Evolutionary conservation across 2,888 invertebrate species (phyloP), one percentile per base, ranked within the genome.

Genomic region (Habrosyne pyritoides): DNA sequence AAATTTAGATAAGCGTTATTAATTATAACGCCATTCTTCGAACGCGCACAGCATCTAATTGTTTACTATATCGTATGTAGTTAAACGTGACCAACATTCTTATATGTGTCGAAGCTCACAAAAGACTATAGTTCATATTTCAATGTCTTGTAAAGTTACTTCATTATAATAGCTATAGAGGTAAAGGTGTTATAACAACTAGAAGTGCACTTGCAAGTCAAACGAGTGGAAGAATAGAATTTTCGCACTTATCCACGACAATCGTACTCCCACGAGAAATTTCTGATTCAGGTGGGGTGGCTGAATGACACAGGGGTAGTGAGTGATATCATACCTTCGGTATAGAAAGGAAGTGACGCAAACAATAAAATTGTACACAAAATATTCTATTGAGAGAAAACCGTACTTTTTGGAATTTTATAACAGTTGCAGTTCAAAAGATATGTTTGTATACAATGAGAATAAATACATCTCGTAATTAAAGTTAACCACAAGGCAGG

Each of bases 211-310:
- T 33, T 72, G 73, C 71, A 67, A 71, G 64, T 61, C 64, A 69
- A 63, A 55, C 59, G 53, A 57, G 52, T 59, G 69, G 71, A 66
- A 74, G 73, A 75, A 65, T 70, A 67, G 72, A 54, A 77, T 83
- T 83, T 83, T 81, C 75, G 79, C 81, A 82, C 79, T 85, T 87
- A 86, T 83, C 83, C 82, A 85, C 79, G 74, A 71, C 60, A 72
- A 70, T 78, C 73, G 72, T 77, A 77, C 73, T 88, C 89, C 90
- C 90, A 81, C 68, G 90, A 86, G 90, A 87, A 86, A 86, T 87
- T 73, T 70, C 67, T 64, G 73, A 81, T 77, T 73, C 86, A 86
- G 82, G 83, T 83, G 73, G 86, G 87, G 88, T 77, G 72, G 68
- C 69, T 28, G 57, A 59, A 66, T 65, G 55, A 65, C 61, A 67